Percentiles rank a stretch among this genome's conserved stretches.
Conservation (phyloP, 2,113 vertebrate genomes). For the Vulpes vulpes region DNA sequence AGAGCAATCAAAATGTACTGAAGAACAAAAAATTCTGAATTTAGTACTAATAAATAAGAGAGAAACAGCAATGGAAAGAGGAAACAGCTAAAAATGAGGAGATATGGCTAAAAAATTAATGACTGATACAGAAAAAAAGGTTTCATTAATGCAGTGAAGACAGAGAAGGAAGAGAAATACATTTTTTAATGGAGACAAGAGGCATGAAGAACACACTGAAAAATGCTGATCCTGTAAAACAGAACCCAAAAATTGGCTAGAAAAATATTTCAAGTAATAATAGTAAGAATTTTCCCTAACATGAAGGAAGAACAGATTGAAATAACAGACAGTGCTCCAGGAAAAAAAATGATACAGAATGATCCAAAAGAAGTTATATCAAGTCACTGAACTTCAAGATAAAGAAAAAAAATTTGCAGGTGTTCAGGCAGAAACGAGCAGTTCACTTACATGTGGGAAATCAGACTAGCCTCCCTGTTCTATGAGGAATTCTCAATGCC, state of each 20-base stretch:
- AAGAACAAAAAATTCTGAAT: background rate
- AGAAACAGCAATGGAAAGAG: background rate
- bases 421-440: background rate
- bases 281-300: background rate
- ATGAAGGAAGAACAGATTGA: slow-evolving; percentile 19
- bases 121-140: background rate
- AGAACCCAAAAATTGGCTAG: background rate
- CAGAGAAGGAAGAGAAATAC: background rate
- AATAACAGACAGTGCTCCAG: slow-evolving; percentile 19
- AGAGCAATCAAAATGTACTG: background rate
- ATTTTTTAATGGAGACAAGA: background rate
- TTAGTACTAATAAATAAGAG: slow-evolving; percentile 1
- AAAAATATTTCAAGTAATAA: slow-evolving; percentile 49
- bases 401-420: slow-evolving; percentile 4
- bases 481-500: background rate
- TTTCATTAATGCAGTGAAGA: slow-evolving; percentile 19
- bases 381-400: slow-evolving; percentile 18
- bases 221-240: background rate
- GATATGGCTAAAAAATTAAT: background rate
- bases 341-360: background rate
- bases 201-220: background rate
- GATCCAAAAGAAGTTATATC: background rate
- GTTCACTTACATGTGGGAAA: background rate
- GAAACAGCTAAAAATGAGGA: background rate
- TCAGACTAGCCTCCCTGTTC: background rate